These are phyloP conservation scores for Capricornis sumatraensis DNA, from an alignment of 2,113 vertebrate species.

Conservation along the genomic window DNA sequence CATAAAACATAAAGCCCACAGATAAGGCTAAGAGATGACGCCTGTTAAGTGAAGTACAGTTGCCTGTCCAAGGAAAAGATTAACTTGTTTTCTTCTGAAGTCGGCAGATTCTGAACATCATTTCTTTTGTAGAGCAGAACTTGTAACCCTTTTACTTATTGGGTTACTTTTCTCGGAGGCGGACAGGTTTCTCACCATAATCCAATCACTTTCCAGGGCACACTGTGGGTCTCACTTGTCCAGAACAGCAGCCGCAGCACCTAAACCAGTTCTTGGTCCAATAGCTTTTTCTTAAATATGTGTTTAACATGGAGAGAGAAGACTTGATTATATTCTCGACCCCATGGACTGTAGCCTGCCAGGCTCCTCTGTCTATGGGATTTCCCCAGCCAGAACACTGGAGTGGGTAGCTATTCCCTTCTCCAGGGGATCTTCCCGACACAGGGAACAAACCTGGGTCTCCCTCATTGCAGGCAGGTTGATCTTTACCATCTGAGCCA, in stretches of 20 bases:
- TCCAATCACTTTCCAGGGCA: fast-evolving
- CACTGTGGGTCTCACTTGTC: too few species aligned
- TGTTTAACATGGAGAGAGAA: background rate
- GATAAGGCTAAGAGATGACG: background rate
- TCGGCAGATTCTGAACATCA: background rate
- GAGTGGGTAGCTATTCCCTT: background rate
- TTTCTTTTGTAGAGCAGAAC: background rate
- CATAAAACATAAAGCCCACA: background rate
- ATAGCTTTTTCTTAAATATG: background rate
- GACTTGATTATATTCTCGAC: fast-evolving
- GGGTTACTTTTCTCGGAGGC: background rate
- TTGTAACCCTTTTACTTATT: background rate
- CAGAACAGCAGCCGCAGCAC: too few species aligned
- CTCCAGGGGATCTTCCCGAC: background rate
- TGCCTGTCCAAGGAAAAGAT: background rate
- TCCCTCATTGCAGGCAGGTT: fast-evolving
- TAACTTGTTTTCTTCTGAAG: background rate
- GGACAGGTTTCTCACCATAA: background rate
- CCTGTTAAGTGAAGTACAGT: background rate
- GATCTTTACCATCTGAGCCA: background rate
- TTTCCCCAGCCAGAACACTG: fast-evolving
- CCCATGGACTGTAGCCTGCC: background rate
- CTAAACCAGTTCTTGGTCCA: background rate
- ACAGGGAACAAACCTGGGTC: background rate
- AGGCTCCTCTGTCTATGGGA: background rate